Evolutionary conservation across 2,888 invertebrate species (phyloP), one percentile per base, ranked within the genome.

Genomic region (Drosophila mimica): DNA sequence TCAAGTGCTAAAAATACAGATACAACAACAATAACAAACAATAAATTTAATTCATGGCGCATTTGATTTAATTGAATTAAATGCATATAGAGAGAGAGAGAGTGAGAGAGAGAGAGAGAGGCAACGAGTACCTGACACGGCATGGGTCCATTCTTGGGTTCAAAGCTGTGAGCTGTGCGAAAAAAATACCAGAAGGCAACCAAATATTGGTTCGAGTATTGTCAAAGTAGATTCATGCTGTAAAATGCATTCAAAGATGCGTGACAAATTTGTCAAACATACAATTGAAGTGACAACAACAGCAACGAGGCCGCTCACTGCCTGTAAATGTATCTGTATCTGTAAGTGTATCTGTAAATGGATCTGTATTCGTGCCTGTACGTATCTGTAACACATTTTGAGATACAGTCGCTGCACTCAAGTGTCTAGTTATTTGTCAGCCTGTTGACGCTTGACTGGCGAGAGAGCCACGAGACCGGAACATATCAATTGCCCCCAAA

Each of bases 11-110:
- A 75, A 86, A 84, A 80, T 82, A 82, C 38, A 40, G 57, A 53
- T 28, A 11, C 30, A 43, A 54, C 33, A 59, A 46, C 8, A 38
- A 38, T 17, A 15, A 46, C 46, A n/a, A 61, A 54, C 17, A 30
- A 28, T 36, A 13, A 54, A 30, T 30, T 34, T 38, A 73, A 65
- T 65, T 72, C 62, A 86, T 61, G 57, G 72, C 51, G 65, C 74
- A 75, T 75, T 75, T 74, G 36, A 78, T 77, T 85, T 73, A 84
- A 87, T 89, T 80, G 56, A 89, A 87, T 89, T 78, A 85, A 52
- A 48, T 28, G 40, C 51, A 48, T 34, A 49, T 56, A 34, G 4
- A 28, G 13, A 7, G 4, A n/a, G 17, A 49, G 62, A 40, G 43
- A 25, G 40, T 5, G 5, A 49, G 62, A 40, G 40, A 25, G 7